Evolutionary conservation across 2,888 invertebrate genomes (phyloP).

Genomic region (Macaria liturata): DNA sequence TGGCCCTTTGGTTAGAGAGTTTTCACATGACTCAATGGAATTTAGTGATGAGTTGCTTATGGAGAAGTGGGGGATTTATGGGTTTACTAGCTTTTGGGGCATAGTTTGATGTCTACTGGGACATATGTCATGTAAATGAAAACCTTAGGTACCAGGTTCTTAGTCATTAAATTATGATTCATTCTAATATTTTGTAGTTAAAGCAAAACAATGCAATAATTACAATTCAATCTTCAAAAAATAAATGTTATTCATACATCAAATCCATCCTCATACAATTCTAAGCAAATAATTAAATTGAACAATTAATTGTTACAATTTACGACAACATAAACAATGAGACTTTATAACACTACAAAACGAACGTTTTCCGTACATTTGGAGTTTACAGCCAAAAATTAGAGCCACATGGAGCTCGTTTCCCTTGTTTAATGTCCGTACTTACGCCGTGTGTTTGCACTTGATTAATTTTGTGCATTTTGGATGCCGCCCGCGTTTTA

Average conservation of each 20-base stretch:
- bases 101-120: too few relatives aligned
- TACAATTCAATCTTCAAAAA: too few relatives aligned
- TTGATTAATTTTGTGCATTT: slow-evolving; percentile 42
- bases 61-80: background rate
- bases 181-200: too few relatives aligned
- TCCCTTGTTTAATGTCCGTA: slow-evolving; percentile 9
- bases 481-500: slow-evolving; percentile 40
- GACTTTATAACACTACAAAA: background rate
- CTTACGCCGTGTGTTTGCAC: slow-evolving; percentile 19
- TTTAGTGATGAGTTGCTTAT: slow-evolving; percentile 2
- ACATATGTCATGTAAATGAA: too few relatives aligned
- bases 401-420: slow-evolving; percentile 5
- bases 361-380: background rate
- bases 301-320: too few relatives aligned
- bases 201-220: too few relatives aligned
- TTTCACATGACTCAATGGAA: slow-evolving; percentile 8
- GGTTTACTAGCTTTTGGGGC: background rate
- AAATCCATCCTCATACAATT: too few relatives aligned
- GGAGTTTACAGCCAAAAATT: background rate
- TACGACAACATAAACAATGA: background rate
- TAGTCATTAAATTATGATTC: too few relatives aligned
- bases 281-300: too few relatives aligned
- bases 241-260: too few relatives aligned
- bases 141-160: too few relatives aligned
- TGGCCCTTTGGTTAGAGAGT: slow-evolving; percentile 26